Evolutionary conservation across 2,797 vertebrate species (phyloP).

Genomic region (Gambusia yucatana): DNA sequence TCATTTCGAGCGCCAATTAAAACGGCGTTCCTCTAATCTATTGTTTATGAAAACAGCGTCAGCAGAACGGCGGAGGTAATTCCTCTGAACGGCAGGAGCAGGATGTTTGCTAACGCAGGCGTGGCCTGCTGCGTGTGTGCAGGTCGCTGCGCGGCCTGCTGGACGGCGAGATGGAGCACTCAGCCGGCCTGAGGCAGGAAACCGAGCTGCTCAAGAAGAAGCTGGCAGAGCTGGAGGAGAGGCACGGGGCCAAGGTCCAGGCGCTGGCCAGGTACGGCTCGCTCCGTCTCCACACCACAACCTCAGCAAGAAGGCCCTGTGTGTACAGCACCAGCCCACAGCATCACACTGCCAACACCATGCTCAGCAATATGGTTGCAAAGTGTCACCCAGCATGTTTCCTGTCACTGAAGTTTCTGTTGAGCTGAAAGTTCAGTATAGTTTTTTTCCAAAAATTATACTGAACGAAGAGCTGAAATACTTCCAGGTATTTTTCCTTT

Average conservation of each 20-base stretch:
- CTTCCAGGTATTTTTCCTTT: no score
- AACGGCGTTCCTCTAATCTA: constrained; percentile 36
- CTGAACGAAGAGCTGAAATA: no score
- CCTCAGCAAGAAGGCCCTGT: no score
- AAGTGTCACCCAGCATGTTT: not conserved
- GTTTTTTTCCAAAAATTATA: no score
- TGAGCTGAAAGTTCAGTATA: not conserved
- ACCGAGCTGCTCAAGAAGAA: constrained; percentile 88
- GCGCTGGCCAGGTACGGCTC: constrained; percentile 87
- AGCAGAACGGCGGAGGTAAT: not conserved
- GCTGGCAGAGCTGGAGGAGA: constrained; percentile 90
- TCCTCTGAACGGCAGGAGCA: not conserved
- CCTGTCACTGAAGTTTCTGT: not conserved
- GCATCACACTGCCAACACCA: not conserved
- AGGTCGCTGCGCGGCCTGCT: constrained; percentile 93
- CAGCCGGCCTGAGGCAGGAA: constrained; percentile 91
- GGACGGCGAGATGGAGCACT: constrained; percentile 98
- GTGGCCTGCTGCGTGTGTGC: constrained; percentile 29
- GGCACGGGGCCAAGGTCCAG: constrained; percentile 90
- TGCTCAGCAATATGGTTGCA: not conserved
- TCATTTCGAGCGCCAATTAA: constrained; percentile 29
- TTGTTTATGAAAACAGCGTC: constrained; percentile 25
- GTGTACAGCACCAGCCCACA: no score
- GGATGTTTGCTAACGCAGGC: not conserved
- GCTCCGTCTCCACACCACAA: no score